A percentile compares a stretch with the other conserved stretches of the same genome.
Conservation (phyloP, 2,113 vertebrate genomes). For the Rissa tridactyla region DNA sequence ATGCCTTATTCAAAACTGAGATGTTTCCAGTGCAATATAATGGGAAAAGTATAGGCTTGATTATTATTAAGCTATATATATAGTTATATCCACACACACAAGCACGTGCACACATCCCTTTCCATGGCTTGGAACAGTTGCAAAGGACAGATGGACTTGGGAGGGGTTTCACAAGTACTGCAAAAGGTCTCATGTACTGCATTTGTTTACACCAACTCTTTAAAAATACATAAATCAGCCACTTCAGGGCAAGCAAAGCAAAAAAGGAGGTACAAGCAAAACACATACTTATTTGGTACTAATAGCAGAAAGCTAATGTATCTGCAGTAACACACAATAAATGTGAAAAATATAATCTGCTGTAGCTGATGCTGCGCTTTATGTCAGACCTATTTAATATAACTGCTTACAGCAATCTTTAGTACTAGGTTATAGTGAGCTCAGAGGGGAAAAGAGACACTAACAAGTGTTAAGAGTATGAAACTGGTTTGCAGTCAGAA, state of each 20-base stretch:
- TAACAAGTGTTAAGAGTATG: background rate
- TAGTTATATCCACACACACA: slow-evolving; percentile 31
- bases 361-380: slow-evolving; percentile 13
- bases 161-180: slow-evolving; percentile 37
- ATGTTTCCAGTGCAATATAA: slow-evolving; percentile 44
- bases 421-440: background rate
- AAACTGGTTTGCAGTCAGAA: background rate
- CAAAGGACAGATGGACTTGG: slow-evolving; percentile 65
- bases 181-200: slow-evolving; percentile 57
- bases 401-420: slow-evolving; percentile 20
- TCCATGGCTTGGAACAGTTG: slow-evolving; percentile 66
- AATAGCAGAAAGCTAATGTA: accelerated
- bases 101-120: background rate
- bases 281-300: background rate
- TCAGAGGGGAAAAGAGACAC: background rate
- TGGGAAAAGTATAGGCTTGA: slow-evolving; percentile 40
- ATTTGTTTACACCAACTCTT: slow-evolving; percentile 63
- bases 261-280: slow-evolving; percentile 18
- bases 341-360: background rate
- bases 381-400: background rate
- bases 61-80: slow-evolving; percentile 39
- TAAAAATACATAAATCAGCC: slow-evolving; percentile 51
- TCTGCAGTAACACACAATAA: background rate
- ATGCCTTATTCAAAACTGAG: slow-evolving; percentile 36
- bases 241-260: slow-evolving; percentile 42